Percentiles rank a stretch among this genome's conserved stretches.
phyloP scores from a whole-genome alignment of 2,888 invertebrate species.

The Diadromus collaris region DNA sequence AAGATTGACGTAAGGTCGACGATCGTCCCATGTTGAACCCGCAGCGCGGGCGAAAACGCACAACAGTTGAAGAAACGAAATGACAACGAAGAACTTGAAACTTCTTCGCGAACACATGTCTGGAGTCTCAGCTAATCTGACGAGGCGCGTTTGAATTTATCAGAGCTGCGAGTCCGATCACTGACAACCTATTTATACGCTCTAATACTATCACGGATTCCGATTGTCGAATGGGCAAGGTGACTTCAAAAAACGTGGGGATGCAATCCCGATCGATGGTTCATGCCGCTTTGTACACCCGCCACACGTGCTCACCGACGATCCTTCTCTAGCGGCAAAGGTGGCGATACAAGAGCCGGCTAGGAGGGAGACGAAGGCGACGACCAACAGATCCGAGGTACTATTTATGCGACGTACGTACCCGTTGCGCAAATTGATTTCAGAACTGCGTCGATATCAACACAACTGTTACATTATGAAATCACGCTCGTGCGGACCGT shows the following conservation, averaged over 20 bases:
- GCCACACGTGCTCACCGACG: neutral
- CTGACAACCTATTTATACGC: constrained; percentile 53
- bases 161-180: constrained; percentile 31
- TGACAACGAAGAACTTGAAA: neutral
- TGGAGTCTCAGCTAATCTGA: neutral
- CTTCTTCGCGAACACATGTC: neutral
- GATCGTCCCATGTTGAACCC: neutral
- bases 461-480: constrained; percentile 5
- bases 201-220: neutral
- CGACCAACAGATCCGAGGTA: neutral
- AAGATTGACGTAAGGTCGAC: constrained; percentile 26
- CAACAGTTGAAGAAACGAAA: neutral
- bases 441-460: constrained; percentile 13
- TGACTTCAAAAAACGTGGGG: constrained; percentile 49
- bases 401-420: constrained; percentile 47
- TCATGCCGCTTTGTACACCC: neutral
- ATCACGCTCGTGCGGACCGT: neutral
- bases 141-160: constrained; percentile 11
- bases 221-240: constrained; percentile 30
- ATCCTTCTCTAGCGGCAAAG: neutral
- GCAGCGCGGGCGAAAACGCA: neutral
- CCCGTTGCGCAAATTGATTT: constrained; percentile 39
- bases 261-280: constrained; percentile 30
- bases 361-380: constrained; percentile 14
- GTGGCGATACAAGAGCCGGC: constrained; percentile 19